These are phyloP conservation scores for Penaeus chinensis DNA, from an alignment of 1,140 invertebrate species.

Conservation along the genomic window DNA sequence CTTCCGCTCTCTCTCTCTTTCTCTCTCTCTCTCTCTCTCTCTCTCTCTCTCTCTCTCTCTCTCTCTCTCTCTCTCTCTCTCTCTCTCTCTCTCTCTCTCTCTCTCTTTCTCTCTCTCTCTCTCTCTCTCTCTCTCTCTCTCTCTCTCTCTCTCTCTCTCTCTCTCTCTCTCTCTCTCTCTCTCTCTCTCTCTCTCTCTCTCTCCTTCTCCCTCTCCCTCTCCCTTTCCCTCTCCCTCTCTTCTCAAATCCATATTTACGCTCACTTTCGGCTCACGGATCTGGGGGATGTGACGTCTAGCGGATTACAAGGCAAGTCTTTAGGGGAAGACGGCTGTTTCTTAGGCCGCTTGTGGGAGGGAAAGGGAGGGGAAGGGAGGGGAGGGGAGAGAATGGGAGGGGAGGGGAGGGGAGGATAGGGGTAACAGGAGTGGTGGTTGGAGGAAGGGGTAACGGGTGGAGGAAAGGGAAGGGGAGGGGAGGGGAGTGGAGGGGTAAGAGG, in stretches of 20 bases:
- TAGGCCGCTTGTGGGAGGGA: neutral
- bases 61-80: neutral
- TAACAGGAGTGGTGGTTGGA: too few species aligned
- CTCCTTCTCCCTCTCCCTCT: too few species aligned
- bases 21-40: too few species aligned
- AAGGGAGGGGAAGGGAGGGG: neutral
- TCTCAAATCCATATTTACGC: too few species aligned
- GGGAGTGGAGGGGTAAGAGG: neutral
- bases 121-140: too few species aligned
- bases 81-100: conserved; percentile 24
- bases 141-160: neutral
- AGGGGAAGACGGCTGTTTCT: too few species aligned
- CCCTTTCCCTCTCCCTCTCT: too few species aligned
- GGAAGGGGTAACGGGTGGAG: neutral
- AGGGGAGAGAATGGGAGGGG: neutral
- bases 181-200: neutral
- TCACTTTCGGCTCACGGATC: too few species aligned
- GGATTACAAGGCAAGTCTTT: too few species aligned
- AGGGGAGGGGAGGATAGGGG: neutral
- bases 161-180: neutral
- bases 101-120: neutral
- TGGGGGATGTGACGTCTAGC: too few species aligned
- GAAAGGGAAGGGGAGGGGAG: neutral
- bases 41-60: too few species aligned
- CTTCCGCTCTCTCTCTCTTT: conserved; percentile 11